Conservation (phyloP, 2,888 invertebrate genomes). For the Nebria salina region DNA sequence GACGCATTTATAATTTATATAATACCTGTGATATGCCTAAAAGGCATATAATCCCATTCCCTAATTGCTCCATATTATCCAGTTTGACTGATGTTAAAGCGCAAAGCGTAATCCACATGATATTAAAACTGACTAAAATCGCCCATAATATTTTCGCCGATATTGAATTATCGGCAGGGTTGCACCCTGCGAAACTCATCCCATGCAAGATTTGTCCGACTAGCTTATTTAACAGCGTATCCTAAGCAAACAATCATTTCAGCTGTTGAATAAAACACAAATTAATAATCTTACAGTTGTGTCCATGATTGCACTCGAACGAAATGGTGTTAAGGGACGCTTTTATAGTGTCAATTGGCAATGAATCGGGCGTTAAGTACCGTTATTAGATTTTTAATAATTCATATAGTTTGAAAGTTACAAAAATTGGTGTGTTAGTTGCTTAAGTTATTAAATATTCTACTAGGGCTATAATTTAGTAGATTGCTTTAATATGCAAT, state of each 20-base stretch:
- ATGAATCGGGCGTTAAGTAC: too few relatives aligned
- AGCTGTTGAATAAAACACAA: background rate
- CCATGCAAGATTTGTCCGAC: constrained; percentile 3
- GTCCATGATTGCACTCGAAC: too few relatives aligned
- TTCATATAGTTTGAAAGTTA: too few relatives aligned
- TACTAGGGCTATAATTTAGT: too few relatives aligned
- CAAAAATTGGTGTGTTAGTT: too few relatives aligned
- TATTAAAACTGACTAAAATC: constrained; percentile 8
- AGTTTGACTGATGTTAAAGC: background rate
- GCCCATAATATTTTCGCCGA: background rate
- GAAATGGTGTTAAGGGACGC: too few relatives aligned
- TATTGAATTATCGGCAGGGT: constrained; percentile 13
- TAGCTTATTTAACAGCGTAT: background rate
- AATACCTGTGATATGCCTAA: constrained; percentile 19
- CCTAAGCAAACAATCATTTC: background rate
- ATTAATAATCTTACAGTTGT: too few relatives aligned
- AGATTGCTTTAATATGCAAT: too few relatives aligned
- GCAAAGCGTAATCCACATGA: background rate
- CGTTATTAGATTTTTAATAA: too few relatives aligned
- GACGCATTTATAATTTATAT: background rate
- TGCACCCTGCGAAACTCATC: constrained; percentile 12
- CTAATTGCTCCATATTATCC: constrained; percentile 13
- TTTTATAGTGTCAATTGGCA: too few relatives aligned
- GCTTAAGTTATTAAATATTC: too few relatives aligned
- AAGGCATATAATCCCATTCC: constrained; percentile 2